Percentiles rank a stretch among this genome's conserved stretches.
Conservation (phyloP, 1,140 invertebrate genomes). For the Atta texana region DNA sequence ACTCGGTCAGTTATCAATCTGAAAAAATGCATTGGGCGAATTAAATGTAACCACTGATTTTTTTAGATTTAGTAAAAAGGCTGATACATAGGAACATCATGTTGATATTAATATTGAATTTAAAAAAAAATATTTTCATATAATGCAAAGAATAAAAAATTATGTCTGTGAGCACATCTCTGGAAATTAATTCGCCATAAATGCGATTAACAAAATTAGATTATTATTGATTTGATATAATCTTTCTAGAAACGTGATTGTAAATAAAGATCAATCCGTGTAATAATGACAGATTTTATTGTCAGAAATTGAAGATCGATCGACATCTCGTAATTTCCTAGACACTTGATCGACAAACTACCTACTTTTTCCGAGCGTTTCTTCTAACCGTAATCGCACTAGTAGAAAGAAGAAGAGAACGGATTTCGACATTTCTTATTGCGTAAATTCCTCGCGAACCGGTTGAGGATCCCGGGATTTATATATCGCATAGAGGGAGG, state of each 20-base stretch:
- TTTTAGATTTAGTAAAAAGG: background rate
- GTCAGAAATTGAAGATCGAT: slow-evolving; percentile 28
- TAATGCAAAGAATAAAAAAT: background rate
- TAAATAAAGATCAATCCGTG: background rate
- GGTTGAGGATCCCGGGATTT: slow-evolving; percentile 82
- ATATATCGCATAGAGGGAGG: slow-evolving; percentile 78
- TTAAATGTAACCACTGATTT: slow-evolving; percentile 8
- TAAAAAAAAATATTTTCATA: background rate
- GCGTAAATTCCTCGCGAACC: slow-evolving; percentile 71
- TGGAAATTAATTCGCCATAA: slow-evolving; percentile 2
- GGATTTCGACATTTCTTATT: slow-evolving; percentile 78
- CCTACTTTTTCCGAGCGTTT: slow-evolving; percentile 62
- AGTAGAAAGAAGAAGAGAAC: slow-evolving; percentile 66
- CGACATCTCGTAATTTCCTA: slow-evolving; percentile 47
- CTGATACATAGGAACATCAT: background rate
- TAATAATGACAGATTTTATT: background rate
- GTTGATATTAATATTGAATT: background rate
- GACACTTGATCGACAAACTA: slow-evolving; percentile 54
- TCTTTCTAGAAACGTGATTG: background rate
- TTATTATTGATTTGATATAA: background rate
- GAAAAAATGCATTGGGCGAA: background rate
- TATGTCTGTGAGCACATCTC: background rate
- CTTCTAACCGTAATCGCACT: slow-evolving; percentile 38
- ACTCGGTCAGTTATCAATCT: background rate
- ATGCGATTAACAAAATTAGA: background rate